Base-by-base conservation (phyloP, 2,888 invertebrate species). In the Parnassius glacialis region DNA sequence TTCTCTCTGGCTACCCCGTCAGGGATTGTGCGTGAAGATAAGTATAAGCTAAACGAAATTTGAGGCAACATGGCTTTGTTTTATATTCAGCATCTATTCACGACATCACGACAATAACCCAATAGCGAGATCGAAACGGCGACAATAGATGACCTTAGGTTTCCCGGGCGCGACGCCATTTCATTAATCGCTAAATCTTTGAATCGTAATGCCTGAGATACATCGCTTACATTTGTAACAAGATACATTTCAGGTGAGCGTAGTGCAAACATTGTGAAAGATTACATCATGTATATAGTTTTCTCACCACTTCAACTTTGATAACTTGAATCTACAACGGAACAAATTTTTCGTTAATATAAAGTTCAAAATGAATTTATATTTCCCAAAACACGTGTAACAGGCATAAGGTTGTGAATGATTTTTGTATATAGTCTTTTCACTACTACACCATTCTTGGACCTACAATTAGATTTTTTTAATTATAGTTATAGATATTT, bases 101-200 rank as follows among this genome's bases (percentile, higher is more conserved):
- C 45, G 45, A 55, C 60, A 44, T 50, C 50, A 25, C 54, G 47
- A 60, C 54, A 55, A 55, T 55, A 48, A 53, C 20, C 50, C 57
- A 50, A 50, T n/a, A 16, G 16, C 43, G 53, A 60, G 60, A 60
- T 60, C 60, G 42, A 34, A 51, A n/a, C 50, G 11, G 44, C 61
- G 61, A 61, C 51, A 61, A 56, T 10, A 25, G 56, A 45, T 56
- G 55, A 61, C 61, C 61, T 51, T 45, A 52, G 57, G 57, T 61
- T 42, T 52, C 52, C 25, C 51, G 61, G 41, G 59, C 59, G 54
- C 60, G 56, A 55, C 54, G 60, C 61, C 52, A 57, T 61, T 61
- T 61, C 52, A 52, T 57, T 61, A 61, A 61, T 61, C 61, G 57
- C 52, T 41, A n/a, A 56, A 61, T 61, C 61, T 57, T 48, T 34